phyloP scores from a whole-genome alignment of 2,797 vertebrate species.

The Sebastolobus altivelis region DNA sequence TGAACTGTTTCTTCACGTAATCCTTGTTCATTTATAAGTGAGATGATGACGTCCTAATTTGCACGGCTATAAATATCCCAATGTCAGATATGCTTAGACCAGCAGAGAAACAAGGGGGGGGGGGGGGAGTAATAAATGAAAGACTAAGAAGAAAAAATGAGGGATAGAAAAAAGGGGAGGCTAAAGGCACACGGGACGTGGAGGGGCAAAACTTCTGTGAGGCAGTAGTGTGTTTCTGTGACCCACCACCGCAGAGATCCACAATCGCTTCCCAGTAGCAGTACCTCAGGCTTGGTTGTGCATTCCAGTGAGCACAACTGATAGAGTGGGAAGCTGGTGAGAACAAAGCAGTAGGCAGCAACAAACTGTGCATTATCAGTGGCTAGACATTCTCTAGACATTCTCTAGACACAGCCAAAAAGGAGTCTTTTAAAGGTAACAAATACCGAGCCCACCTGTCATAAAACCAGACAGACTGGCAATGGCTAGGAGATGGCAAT shows the following conservation, averaged over 20 bases:
- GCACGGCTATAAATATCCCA: conserved; percentile 75
- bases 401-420: conserved; percentile 21
- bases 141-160: neutral
- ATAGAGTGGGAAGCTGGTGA: neutral
- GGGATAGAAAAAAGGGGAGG: neutral
- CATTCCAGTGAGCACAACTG: conserved; percentile 25
- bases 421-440: conserved; percentile 30
- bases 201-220: neutral
- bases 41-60: conserved; percentile 73
- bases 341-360: conserved; percentile 15
- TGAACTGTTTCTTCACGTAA: conserved; percentile 25
- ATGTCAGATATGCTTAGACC: conserved; percentile 55
- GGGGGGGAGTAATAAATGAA: neutral
- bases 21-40: conserved; percentile 51
- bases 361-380: conserved; percentile 17
- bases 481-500: conserved; percentile 4
- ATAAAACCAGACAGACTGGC: conserved; percentile 26
- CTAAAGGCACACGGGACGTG: neutral
- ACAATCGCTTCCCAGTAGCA: conserved; percentile 11
- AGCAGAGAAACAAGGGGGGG: conserved; percentile 32
- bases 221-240: conserved; percentile 9
- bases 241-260: neutral
- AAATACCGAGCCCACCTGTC: conserved; percentile 18
- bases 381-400: neutral
- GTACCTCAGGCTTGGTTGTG: neutral